Base-by-base conservation (phyloP, 2,888 invertebrate genomes). In the Mesopsocus fuscifrons region DNA sequence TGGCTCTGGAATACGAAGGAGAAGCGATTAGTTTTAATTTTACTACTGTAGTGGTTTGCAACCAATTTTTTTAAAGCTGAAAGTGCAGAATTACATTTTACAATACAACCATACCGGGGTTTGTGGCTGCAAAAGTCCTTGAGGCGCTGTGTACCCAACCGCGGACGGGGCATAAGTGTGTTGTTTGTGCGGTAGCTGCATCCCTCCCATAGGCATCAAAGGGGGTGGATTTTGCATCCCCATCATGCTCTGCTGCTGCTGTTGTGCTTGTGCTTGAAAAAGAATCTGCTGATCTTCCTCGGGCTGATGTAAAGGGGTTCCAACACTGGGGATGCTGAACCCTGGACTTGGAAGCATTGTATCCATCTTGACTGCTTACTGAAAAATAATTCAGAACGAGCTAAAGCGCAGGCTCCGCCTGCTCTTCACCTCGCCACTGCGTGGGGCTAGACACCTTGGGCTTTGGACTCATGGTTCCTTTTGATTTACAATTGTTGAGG, bases 251-350 rank as follows among this genome's bases (percentile, higher is more conserved):
- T 58, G 58, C 44, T 63, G 63, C 43, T 60, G 66, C 51, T 82
- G 83, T 54, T 82, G 81, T 52, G 76, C 76, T 51, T 84, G 66
- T 1, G 84, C 82, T 68, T 81, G 81, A 41, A 85, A 82, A 41
- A 87, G 68, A 53, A 88, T 88, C 59, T 83, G 79, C 59, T 88
- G 87, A 59, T 89, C 89, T 57, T 88, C 85, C 58, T 88, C 87
- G 16, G 84, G 83, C 54, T 87, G 87, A 65, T 88, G 87, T 13
- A 87, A 59, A 2, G 89, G 88, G 4, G 88, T 89, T 44, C 83
- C 87, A 58, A 89, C 84, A 54, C 85, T 87, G 48, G 87, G 87
- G 60, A 88, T 85, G 53, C 82, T 83, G 55, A 77, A 80, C 49
- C 82, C 84, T 16, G 88, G 88, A 64, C 87, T 88, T 21, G 82